Evolutionary conservation across 2,113 vertebrate genomes (phyloP).

Genomic region (Clarias magur): DNA sequence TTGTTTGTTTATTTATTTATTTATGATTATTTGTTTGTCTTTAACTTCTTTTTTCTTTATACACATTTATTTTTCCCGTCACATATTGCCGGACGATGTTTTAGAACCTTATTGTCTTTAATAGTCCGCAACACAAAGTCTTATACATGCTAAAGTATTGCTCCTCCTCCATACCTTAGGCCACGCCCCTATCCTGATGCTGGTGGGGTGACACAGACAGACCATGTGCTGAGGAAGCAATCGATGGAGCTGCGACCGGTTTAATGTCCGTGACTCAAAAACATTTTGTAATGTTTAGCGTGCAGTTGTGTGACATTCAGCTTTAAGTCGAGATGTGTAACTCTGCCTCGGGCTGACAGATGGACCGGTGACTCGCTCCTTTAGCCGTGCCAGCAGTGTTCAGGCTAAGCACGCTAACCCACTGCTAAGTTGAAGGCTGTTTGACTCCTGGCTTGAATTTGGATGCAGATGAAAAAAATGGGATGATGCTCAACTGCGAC

Average conservation of each 20-base stretch:
- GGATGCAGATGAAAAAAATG: constrained; percentile 10
- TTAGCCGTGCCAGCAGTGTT: constrained; percentile 55
- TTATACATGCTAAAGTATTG: background rate
- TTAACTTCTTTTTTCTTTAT: background rate
- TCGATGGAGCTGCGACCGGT: background rate
- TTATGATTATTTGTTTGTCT: background rate
- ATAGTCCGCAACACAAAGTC: background rate
- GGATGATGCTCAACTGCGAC: background rate
- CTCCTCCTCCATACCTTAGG: background rate
- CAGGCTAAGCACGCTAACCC: constrained; percentile 65
- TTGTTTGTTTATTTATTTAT: background rate
- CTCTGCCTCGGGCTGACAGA: constrained; percentile 56
- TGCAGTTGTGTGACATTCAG: background rate
- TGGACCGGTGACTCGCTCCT: constrained; percentile 64
- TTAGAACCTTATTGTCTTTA: background rate
- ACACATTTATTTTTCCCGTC: background rate
- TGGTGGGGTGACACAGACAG: background rate
- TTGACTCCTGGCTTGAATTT: constrained; percentile 20
- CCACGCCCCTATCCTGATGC: background rate
- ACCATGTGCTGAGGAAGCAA: background rate
- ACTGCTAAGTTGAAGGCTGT: constrained; percentile 16
- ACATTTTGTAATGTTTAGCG: background rate
- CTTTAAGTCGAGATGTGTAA: background rate
- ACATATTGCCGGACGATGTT: background rate
- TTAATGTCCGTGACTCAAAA: background rate